Evolutionary conservation across 2,888 invertebrate genomes (phyloP).

Genomic region (Lepidocyrtinus sp.): DNA sequence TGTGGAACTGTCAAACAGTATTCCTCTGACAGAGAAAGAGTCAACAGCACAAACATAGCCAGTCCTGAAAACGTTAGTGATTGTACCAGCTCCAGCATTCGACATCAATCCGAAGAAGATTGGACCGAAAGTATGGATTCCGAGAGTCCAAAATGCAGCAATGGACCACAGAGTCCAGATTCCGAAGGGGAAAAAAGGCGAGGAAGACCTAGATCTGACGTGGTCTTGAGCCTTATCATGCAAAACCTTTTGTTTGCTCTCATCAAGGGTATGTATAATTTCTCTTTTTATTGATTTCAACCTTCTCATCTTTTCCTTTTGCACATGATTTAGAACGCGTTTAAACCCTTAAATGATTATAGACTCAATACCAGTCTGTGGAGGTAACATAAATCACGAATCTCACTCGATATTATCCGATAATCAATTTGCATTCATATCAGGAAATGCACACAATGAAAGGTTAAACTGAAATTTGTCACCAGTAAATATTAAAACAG

Average conservation of each 20-base stretch:
- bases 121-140: slow-evolving; percentile 58
- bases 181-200: slow-evolving; percentile 74
- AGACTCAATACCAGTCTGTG: no score
- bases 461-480: no score
- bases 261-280: slow-evolving; percentile 73
- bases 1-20: slow-evolving; percentile 50
- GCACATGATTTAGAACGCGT: no score
- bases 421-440: background rate
- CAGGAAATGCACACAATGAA: slow-evolving; percentile 24
- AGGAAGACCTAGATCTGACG: slow-evolving; percentile 82
- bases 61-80: slow-evolving; percentile 27
- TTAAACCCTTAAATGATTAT: no score
- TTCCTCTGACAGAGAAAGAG: slow-evolving; percentile 47
- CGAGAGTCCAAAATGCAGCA: slow-evolving; percentile 64
- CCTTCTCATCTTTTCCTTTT: no score
- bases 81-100: slow-evolving; percentile 3
- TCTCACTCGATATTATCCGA: no score
- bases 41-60: slow-evolving; percentile 35
- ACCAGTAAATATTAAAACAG: background rate
- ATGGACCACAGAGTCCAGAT: slow-evolving; percentile 68
- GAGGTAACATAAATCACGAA: no score
- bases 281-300: slow-evolving; percentile 3
- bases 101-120: slow-evolving; percentile 43
- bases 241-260: slow-evolving; percentile 83
- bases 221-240: slow-evolving; percentile 79